phyloP scores from a whole-genome alignment of 2,797 vertebrate genomes.

The Thunnus albacares region DNA sequence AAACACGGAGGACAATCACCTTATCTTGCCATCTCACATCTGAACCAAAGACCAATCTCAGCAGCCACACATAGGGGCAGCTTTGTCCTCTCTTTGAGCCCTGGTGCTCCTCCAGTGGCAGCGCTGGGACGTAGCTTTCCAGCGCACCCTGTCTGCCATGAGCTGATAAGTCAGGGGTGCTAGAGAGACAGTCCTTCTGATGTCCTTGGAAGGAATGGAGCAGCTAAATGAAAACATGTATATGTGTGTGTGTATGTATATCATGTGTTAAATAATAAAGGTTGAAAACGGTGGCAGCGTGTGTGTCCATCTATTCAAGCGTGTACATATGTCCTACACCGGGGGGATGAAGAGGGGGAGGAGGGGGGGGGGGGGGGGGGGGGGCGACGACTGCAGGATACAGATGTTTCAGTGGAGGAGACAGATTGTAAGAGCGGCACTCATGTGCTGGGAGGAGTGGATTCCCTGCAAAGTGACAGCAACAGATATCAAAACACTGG shows the following conservation, averaged over 20 bases:
- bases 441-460: constrained; percentile 43
- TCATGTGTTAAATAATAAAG: constrained; percentile 18
- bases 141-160: constrained; percentile 57
- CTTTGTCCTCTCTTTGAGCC: constrained; percentile 35
- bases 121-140: constrained; percentile 31
- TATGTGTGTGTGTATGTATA: neutral
- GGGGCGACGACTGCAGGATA: constrained; percentile 1
- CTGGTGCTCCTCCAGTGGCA: constrained; percentile 23
- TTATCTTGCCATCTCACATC: constrained; percentile 49
- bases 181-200: constrained; percentile 30
- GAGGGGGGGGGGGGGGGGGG: no score
- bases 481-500: constrained; percentile 64
- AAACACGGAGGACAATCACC: constrained; percentile 38
- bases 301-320: neutral
- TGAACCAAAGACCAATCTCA: constrained; percentile 43
- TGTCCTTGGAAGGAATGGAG: constrained; percentile 51
- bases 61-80: constrained; percentile 1
- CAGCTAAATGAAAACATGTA: constrained; percentile 1
- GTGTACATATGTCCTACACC: constrained; percentile 9
- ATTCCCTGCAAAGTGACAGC: constrained; percentile 61
- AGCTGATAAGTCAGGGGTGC: constrained; percentile 49
- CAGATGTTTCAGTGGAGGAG: constrained; percentile 49
- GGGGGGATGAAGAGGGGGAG: neutral
- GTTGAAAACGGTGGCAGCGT: neutral
- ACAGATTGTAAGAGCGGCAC: constrained; percentile 43